A percentile compares a stretch with the other conserved stretches of the same genome.
phyloP scores from a whole-genome alignment of 2,797 vertebrate species.

The Trachops cirrhosus region DNA sequence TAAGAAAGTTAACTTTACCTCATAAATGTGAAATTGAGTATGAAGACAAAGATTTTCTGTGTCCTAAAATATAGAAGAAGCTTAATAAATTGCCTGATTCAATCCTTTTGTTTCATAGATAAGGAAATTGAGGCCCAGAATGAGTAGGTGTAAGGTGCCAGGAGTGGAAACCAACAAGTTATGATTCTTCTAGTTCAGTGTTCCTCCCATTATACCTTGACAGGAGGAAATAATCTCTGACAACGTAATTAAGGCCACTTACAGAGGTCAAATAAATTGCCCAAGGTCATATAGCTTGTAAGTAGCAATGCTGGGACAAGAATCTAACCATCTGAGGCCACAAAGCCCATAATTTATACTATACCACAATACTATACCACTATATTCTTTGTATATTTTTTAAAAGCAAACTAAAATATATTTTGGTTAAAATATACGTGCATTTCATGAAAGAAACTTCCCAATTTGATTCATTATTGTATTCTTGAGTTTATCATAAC shows the following conservation, averaged over 20 bases:
- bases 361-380: not conserved
- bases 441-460: not conserved
- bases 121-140: not conserved
- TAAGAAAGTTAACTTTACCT: not conserved
- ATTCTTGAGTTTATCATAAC: not conserved
- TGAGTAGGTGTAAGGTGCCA: not conserved
- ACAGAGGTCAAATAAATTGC: constrained; percentile 36
- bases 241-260: constrained; percentile 53
- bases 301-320: not conserved
- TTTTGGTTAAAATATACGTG: not conserved
- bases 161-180: not conserved
- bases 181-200: not conserved
- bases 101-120: not conserved
- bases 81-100: not conserved
- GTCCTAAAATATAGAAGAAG: not conserved
- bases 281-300: constrained; percentile 32
- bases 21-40: not conserved
- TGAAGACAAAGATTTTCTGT: not conserved
- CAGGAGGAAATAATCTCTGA: constrained; percentile 55
- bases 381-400: not conserved
- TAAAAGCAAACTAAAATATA: not conserved
- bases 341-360: not conserved
- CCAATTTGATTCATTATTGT: not conserved
- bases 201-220: not conserved
- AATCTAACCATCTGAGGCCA: not conserved